These are phyloP conservation scores for Lagria hirta DNA, from an alignment of 2,888 invertebrate species.

Conservation along the genomic window DNA sequence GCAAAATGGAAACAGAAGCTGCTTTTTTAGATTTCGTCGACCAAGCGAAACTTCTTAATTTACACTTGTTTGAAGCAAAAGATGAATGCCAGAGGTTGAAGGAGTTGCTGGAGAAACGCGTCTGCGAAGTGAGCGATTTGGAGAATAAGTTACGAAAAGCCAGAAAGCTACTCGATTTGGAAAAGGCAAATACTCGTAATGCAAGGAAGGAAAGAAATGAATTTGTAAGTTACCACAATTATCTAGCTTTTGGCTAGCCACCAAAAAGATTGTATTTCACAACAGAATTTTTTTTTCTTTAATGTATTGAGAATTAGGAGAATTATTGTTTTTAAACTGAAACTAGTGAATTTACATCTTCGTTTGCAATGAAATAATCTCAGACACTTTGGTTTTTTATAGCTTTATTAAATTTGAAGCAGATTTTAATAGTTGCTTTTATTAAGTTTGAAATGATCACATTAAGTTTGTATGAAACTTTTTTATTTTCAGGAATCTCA, in stretches of 20 bases:
- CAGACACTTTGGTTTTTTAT: too few species aligned
- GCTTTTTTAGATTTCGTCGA: conserved; percentile 61
- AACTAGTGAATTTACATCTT: too few species aligned
- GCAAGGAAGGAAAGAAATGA: conserved; percentile 72
- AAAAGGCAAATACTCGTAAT: conserved; percentile 69
- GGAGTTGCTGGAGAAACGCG: conserved; percentile 68
- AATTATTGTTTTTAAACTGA: too few species aligned
- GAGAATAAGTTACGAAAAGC: conserved; percentile 82
- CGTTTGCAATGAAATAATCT: too few species aligned
- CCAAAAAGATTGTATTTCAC: background rate
- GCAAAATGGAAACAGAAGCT: conserved; percentile 26
- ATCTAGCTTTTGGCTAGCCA: conserved; percentile 15
- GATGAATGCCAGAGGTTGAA: conserved; percentile 74
- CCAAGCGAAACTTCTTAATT: conserved; percentile 70
- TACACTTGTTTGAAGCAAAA: conserved; percentile 69
- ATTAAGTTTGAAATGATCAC: too few species aligned
- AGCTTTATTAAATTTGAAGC: too few species aligned
- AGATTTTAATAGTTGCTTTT: too few species aligned
- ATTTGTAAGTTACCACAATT: conserved; percentile 59
- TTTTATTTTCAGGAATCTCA: conserved; percentile 57
- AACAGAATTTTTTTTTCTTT: too few species aligned
- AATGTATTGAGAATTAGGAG: too few species aligned
- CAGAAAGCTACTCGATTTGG: conserved; percentile 76
- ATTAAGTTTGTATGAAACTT: too few species aligned
- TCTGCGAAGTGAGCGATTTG: conserved; percentile 71